Evolutionary conservation across 2,113 vertebrate species (phyloP), one percentile per base, ranked within the genome.

Genomic region (Corythaeola cristata): DNA sequence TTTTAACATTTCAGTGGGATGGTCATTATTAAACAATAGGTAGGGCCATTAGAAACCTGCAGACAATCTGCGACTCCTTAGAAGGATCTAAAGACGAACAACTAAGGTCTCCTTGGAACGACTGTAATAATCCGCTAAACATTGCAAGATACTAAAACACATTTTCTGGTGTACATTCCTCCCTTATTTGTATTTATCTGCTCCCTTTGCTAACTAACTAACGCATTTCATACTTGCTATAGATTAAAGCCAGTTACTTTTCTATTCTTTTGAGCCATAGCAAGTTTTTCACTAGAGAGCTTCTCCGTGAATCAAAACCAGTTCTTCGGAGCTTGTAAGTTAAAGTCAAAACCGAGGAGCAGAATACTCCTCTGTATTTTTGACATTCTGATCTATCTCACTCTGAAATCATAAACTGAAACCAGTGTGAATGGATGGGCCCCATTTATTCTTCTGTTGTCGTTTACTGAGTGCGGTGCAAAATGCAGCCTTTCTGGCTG

Each of bases 191-290:
- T 59, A 66, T 73, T 89, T 81, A 32, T 32, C 19, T 6, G 1
- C 50, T 94, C 37, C 22, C 18, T 74, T 23, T 55, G 45, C 58
- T 69, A 66, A 59, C 32, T 69, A 66, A 59, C 32, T 83, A 20
- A 69, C 32, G 13, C 10, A 15, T 81, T 76, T 86, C 24, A 15
- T 15, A 53, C 1, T 13, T 69, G 24, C 23, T 88, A 5, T 79
- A 83, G 77, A 95, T 78, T 83, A 50, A 90, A 93, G n/a, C 33
- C 86, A 82, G 49, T 62, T 62, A 45, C 27, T 94, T 86, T 68
- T 73, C 22, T 53, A 12, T 88, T 85, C 1, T 8, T 85, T 75
- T 79, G 32, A 91, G 44, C 14, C 27, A 8, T 20, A 32, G 35
- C 2, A 32, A 77, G 27, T 47, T 96, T 76, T 95, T 83, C 32